Evolutionary conservation across 2,113 vertebrate species (phyloP).

Genomic region (Orycteropus afer): DNA sequence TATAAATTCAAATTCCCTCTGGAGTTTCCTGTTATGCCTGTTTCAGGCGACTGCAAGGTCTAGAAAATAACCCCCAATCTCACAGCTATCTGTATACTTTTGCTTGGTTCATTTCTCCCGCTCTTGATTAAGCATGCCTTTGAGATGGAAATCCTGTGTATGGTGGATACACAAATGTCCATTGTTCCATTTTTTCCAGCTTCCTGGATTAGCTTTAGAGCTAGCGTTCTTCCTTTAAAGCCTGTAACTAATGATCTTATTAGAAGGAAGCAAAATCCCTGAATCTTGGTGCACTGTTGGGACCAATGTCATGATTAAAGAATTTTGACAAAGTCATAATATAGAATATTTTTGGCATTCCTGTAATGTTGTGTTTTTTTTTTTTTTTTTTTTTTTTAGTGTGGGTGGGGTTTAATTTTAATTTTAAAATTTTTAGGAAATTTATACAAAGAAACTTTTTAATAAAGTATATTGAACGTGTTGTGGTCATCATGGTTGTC

Average conservation of each 20-base stretch:
- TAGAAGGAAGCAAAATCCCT: constrained; percentile 72
- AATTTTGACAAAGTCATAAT: constrained; percentile 71
- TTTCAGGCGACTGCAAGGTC: constrained; percentile 49
- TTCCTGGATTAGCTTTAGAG: constrained; percentile 67
- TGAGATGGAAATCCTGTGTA: constrained; percentile 74
- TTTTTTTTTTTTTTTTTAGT: constrained; percentile 62
- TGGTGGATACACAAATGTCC: constrained; percentile 40
- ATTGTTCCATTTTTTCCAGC: constrained; percentile 29
- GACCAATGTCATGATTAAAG: constrained; percentile 81
- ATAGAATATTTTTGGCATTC: constrained; percentile 80
- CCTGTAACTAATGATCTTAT: constrained; percentile 55
- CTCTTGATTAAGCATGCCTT: constrained; percentile 70
- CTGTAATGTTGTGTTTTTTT: constrained; percentile 80
- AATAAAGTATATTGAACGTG: constrained; percentile 89
- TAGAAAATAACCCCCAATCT: not conserved
- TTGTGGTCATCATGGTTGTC: not conserved
- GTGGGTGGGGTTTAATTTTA: constrained; percentile 83
- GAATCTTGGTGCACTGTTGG: constrained; percentile 81
- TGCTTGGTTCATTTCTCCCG: constrained; percentile 74
- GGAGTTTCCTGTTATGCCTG: constrained; percentile 43
- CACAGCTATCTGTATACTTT: constrained; percentile 71
- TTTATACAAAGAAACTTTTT: constrained; percentile 89
- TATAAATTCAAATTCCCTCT: constrained; percentile 37
- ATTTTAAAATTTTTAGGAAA: constrained; percentile 85
- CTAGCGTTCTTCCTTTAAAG: constrained; percentile 55